Evolutionary conservation across 2,113 vertebrate species (phyloP).

Genomic region (Platichthys stellatus): DNA sequence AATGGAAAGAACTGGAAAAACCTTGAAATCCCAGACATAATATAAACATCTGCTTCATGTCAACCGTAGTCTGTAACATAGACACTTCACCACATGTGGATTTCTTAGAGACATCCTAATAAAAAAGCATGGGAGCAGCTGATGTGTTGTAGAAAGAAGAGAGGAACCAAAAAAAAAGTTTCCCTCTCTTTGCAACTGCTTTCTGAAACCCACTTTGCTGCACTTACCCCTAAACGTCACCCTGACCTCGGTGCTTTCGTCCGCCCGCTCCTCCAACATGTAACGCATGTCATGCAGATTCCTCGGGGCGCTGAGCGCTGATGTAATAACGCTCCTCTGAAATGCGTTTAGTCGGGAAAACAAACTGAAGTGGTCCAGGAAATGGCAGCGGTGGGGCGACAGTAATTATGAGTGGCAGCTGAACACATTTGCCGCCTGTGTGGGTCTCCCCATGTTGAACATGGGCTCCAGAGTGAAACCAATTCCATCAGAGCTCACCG

Average conservation of each 20-base stretch:
- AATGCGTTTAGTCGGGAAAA: slow-evolving; percentile 62
- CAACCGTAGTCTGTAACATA: slow-evolving; percentile 6
- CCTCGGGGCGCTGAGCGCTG: slow-evolving; percentile 29
- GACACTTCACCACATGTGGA: slow-evolving; percentile 19
- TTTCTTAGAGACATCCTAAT: slow-evolving; percentile 5
- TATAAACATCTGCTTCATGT: slow-evolving; percentile 59
- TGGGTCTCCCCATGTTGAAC: slow-evolving; percentile 26
- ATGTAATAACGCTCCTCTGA: slow-evolving; percentile 61
- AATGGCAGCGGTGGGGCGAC: slow-evolving; percentile 41
- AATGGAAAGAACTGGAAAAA: slow-evolving; percentile 29
- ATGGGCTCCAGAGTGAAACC: slow-evolving; percentile 25
- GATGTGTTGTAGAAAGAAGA: background rate
- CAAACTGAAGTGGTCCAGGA: slow-evolving; percentile 48
- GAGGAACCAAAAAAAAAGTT: background rate
- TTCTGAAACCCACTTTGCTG: background rate
- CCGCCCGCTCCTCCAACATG: background rate
- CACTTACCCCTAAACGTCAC: background rate
- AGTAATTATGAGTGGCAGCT: slow-evolving; percentile 71
- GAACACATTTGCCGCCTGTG: slow-evolving; percentile 59
- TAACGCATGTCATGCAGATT: slow-evolving; percentile 3
- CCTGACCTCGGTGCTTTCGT: background rate
- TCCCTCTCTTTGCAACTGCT: background rate
- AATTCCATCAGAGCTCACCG: slow-evolving; percentile 32
- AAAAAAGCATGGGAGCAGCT: background rate
- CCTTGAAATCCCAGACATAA: slow-evolving; percentile 50